Base-by-base conservation (phyloP, 37 sponge, comb jelly and placozoan species). In the Bolinopsis microptera region DNA sequence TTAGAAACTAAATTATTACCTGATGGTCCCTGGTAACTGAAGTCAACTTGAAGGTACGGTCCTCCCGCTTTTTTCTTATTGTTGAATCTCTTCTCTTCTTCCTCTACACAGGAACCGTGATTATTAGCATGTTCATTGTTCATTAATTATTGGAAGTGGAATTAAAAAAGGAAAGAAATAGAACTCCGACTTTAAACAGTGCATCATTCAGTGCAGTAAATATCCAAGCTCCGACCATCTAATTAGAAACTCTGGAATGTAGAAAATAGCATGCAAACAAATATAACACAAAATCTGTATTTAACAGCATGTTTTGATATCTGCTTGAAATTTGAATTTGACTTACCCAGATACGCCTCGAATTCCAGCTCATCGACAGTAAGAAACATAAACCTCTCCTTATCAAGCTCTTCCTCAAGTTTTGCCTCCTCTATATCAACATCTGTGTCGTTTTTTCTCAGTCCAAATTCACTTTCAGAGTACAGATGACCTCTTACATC, bases 401-500 rank as follows among this genome's bases (percentile, higher is more conserved):
- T 86, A 39, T 86, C 90, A 2, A 86, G 61, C 39, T 38, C 41
- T 2, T 30, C 61, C 26, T 39, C 90, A 5, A 82, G 23, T 82
- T 82, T 82, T 8, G 24, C 38, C 61, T 86, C 90, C 1, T 40
- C 61, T 2, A 2, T 21, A 38, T 86, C 90, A 16, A 39, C 90
- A 39, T 86, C 90, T n/a, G 48, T 86, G 9, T 38, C 61, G 30
- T 21, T 86, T 9, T 39, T 39, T n/a, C 90, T 35, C 31, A 86
- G 61, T 16, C 61, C 90, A 27, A 86, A 86, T 16, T 86, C 90
- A 24, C 38, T 24, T 48, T 86, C 90, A 24, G 61, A 41, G 72
- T 93, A 93, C 0, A 93, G 93, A 28, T 93, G 93, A 24, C 93
- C 93, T 38, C 93, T 67, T 3, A 69, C 93, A 24, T 93, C 93